phyloP scores from a whole-genome alignment of 2,888 invertebrate species.

The Spisula solida region DNA sequence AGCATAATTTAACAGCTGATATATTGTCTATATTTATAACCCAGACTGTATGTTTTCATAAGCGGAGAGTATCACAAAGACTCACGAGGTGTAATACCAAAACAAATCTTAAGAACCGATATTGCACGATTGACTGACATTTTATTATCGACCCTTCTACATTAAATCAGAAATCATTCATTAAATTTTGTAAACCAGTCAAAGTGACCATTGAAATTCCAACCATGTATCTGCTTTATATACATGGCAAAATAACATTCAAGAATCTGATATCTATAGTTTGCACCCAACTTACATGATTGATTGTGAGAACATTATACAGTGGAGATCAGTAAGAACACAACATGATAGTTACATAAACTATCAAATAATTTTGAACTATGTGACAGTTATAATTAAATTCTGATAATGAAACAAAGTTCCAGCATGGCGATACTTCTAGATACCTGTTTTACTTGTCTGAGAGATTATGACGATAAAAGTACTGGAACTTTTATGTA shows the following conservation, averaged over 20 bases:
- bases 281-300: no score
- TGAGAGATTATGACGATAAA: background rate
- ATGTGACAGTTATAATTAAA: background rate
- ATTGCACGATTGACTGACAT: no score
- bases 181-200: background rate
- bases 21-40: no score
- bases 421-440: background rate
- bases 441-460: no score
- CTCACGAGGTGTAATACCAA: no score
- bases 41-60: no score
- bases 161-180: background rate
- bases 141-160: background rate
- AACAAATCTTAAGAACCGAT: no score
- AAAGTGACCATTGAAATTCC: background rate
- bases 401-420: background rate
- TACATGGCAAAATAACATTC: no score
- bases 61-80: no score
- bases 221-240: no score
- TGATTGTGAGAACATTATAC: background rate
- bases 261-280: no score
- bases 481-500: background rate
- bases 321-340: background rate
- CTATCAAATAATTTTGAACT: background rate
- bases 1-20: no score
- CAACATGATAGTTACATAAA: background rate